Conservation (phyloP, 2,113 vertebrate genomes). For the Crotalus viridis region DNA sequence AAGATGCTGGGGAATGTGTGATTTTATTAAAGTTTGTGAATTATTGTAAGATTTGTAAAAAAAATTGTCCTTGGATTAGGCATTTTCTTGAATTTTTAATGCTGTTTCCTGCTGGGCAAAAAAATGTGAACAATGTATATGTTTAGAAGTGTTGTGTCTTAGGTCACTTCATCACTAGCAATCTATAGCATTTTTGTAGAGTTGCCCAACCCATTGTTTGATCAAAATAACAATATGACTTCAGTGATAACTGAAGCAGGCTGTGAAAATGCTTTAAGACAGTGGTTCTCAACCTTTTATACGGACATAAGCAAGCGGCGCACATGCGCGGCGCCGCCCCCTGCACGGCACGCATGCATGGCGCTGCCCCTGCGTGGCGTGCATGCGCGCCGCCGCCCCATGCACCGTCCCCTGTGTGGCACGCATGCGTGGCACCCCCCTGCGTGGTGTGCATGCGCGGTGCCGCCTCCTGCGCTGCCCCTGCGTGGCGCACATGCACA, state of each 20-base stretch:
- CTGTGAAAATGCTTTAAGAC: not conserved
- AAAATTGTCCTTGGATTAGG: not conserved
- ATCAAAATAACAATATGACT: not conserved
- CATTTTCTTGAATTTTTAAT: not conserved
- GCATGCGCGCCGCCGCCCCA: too few relatives aligned
- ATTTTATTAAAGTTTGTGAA: not conserved
- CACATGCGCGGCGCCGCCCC: too few relatives aligned
- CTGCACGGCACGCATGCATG: too few relatives aligned
- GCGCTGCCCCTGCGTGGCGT: too few relatives aligned
- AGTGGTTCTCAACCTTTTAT: too few relatives aligned
- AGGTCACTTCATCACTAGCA: not conserved
- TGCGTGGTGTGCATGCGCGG: too few relatives aligned
- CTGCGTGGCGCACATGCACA: too few relatives aligned
- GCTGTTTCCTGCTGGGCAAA: not conserved
- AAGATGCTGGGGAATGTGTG: not conserved
- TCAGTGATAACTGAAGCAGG: not conserved
- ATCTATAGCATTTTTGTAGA: not conserved
- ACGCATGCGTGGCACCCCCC: too few relatives aligned
- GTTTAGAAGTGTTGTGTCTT: not conserved
- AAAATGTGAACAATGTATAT: not conserved
- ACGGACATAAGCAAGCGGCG: too few relatives aligned
- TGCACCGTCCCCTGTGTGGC: too few relatives aligned
- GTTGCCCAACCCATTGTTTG: not conserved
- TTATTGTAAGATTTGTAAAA: not conserved
- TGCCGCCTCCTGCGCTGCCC: too few relatives aligned